phyloP scores from a whole-genome alignment of 1,140 invertebrate species.

The Cherax quadricarinatus region DNA sequence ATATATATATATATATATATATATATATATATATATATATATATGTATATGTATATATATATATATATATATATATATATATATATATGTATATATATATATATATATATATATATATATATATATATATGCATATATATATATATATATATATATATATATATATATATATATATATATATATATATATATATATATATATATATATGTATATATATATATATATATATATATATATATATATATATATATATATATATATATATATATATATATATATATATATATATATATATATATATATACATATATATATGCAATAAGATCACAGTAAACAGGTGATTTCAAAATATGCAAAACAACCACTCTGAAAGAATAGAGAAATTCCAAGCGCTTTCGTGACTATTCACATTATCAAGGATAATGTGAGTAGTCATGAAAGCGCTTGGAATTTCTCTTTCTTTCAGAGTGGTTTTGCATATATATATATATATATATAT shows the following conservation, averaged over 20 bases:
- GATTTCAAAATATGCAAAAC: no score
- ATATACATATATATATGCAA: no score
- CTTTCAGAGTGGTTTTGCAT: no score
- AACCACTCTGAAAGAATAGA: no score
- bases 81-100: slow-evolving; percentile 16
- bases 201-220: slow-evolving; percentile 12
- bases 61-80: slow-evolving; percentile 15
- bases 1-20: not conserved
- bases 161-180: no score
- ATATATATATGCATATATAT: not conserved
- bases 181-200: slow-evolving; percentile 3
- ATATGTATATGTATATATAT: not conserved
- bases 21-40: not conserved
- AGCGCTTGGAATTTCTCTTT: no score
- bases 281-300: slow-evolving; percentile 15
- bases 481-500: not conserved
- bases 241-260: slow-evolving; percentile 30
- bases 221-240: slow-evolving; percentile 24
- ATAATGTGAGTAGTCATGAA: no score
- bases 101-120: not conserved
- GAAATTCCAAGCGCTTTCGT: no score
- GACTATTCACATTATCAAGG: no score
- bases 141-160: not conserved
- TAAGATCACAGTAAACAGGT: no score
- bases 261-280: slow-evolving; percentile 25